These are phyloP conservation scores for Chelidonichthys spinosus DNA, from an alignment of 2,797 vertebrate species.

Conservation along the genomic window DNA sequence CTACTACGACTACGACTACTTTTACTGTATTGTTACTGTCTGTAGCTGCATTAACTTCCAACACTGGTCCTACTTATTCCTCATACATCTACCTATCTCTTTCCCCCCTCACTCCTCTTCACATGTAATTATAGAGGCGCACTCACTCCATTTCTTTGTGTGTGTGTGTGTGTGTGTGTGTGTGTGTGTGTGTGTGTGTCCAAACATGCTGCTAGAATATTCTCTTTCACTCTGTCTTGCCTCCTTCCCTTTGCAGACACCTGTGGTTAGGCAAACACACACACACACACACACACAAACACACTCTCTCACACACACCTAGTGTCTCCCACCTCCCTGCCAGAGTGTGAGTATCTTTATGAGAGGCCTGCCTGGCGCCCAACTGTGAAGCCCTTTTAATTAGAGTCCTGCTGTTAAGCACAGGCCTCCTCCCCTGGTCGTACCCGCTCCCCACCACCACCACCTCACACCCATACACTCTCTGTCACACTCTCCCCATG, in stretches of 20 bases:
- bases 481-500: slow-evolving; percentile 37
- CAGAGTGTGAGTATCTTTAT: slow-evolving; percentile 63
- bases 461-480: slow-evolving; percentile 51
- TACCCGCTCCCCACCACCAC: slow-evolving; percentile 55
- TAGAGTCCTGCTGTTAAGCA: slow-evolving; percentile 77
- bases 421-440: slow-evolving; percentile 55
- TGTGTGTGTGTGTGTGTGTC: slow-evolving; percentile 3
- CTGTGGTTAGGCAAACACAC: slow-evolving; percentile 40
- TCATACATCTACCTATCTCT: not conserved
- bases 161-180: not conserved
- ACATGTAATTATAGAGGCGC: slow-evolving; percentile 8
- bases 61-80: not conserved
- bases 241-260: slow-evolving; percentile 36
- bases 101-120: slow-evolving; percentile 10
- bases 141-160: not conserved
- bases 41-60: not conserved
- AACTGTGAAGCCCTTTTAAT: slow-evolving; percentile 79
- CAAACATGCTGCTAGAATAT: not conserved
- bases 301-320: slow-evolving; percentile 21
- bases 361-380: slow-evolving; percentile 63
- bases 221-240: slow-evolving; percentile 19
- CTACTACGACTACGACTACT: not conserved
- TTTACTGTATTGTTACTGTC: not conserved
- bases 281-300: slow-evolving; percentile 1
- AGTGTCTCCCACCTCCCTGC: slow-evolving; percentile 60